Evolutionary conservation across 2,113 vertebrate species (phyloP).

Genomic region (Murina feae): DNA sequence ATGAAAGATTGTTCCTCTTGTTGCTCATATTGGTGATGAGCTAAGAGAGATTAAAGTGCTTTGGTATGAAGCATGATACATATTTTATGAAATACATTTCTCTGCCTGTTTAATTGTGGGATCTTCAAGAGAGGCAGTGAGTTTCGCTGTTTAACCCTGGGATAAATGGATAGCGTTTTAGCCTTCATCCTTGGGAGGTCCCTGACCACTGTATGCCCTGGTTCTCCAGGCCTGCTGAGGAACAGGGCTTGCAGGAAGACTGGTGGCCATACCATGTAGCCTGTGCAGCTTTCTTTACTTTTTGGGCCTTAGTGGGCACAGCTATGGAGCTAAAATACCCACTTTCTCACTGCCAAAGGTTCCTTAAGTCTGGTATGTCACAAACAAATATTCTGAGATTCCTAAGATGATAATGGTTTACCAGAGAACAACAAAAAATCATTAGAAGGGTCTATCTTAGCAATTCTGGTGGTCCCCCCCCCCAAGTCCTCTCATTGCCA

Average conservation of each 20-base stretch:
- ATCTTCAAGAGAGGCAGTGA: conserved; percentile 15
- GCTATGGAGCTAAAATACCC: background rate
- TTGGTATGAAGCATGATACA: conserved; percentile 68
- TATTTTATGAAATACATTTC: conserved; percentile 77
- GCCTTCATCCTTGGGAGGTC: background rate
- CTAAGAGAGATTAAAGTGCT: conserved; percentile 70
- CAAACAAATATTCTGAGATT: background rate
- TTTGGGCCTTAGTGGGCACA: background rate
- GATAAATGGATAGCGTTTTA: background rate
- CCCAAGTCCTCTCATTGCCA: background rate
- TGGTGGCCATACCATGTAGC: accelerated
- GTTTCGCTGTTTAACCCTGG: conserved; percentile 39
- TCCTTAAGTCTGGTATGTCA: background rate
- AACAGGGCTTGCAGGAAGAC: background rate
- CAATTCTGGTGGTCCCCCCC: background rate
- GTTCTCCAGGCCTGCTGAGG: background rate
- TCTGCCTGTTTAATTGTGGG: conserved; percentile 77
- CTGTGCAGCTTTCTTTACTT: background rate
- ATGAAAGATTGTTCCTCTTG: conserved; percentile 49
- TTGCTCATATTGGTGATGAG: conserved; percentile 65
- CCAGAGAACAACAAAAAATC: background rate
- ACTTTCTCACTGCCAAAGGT: background rate
- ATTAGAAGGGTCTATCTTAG: background rate
- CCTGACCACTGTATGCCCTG: background rate
- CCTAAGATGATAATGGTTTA: background rate